Conservation (phyloP, 2,113 vertebrate genomes). For the Otus sunia region DNA sequence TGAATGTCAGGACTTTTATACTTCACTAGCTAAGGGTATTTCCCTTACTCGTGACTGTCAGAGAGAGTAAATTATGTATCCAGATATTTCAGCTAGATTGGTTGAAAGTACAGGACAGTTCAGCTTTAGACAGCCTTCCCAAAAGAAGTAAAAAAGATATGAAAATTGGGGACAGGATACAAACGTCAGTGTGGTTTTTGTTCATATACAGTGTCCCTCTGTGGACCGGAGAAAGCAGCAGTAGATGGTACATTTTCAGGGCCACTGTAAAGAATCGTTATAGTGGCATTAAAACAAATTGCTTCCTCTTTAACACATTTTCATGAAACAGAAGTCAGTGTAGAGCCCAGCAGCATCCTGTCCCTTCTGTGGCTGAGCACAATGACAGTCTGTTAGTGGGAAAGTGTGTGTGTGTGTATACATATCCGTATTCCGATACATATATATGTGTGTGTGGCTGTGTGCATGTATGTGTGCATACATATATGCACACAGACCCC, state of each 20-base stretch:
- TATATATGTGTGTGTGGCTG: rapidly evolving
- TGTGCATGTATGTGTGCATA: too few relatives aligned
- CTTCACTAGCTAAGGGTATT: neutral
- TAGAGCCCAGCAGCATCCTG: neutral
- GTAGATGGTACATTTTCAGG: neutral
- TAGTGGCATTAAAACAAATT: neutral
- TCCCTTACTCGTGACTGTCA: neutral
- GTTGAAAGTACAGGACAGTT: neutral
- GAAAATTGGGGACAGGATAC: neutral
- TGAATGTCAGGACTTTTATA: neutral
- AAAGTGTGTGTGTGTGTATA: neutral
- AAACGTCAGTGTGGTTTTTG: neutral
- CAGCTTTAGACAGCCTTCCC: neutral
- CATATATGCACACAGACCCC: neutral
- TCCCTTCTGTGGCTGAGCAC: neutral
- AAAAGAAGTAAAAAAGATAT: neutral
- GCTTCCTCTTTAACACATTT: neutral
- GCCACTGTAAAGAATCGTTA: rapidly evolving
- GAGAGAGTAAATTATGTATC: neutral
- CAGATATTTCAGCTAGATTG: neutral
- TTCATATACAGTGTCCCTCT: rapidly evolving
- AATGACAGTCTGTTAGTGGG: neutral
- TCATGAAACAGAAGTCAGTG: neutral
- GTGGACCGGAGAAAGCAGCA: neutral
- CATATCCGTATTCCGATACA: neutral